Percentiles rank a stretch among this genome's conserved stretches.
Conservation (phyloP, 2,797 vertebrate genomes). For the Bryconaethiops microstoma region DNA sequence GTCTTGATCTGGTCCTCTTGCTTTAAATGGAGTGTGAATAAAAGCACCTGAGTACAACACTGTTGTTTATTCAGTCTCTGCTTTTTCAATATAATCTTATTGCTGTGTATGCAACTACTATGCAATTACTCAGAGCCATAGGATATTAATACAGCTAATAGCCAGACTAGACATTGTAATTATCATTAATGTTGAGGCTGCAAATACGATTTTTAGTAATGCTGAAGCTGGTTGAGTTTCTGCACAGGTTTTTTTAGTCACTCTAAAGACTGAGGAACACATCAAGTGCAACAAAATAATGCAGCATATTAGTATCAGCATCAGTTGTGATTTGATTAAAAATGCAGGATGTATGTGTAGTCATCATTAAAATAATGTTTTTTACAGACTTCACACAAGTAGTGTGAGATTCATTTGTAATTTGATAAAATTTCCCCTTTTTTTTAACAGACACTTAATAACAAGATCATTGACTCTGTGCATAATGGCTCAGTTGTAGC, state of each 20-base stretch:
- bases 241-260: not conserved
- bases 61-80: not conserved
- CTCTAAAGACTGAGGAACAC: not conserved
- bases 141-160: slow-evolving; percentile 2
- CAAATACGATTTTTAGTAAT: slow-evolving; percentile 12
- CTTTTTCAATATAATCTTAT: not conserved
- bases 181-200: slow-evolving; percentile 1
- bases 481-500: slow-evolving; percentile 24
- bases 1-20: not conserved
- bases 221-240: not conserved
- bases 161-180: not conserved
- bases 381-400: not conserved
- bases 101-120: not conserved
- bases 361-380: not conserved
- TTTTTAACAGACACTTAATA: slow-evolving; percentile 41
- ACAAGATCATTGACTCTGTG: slow-evolving; percentile 34
- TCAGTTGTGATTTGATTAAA: not conserved
- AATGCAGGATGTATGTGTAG: not conserved
- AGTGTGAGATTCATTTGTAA: slow-evolving; percentile 6
- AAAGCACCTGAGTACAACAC: not conserved
- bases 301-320: not conserved
- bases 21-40: not conserved
- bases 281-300: not conserved
- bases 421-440: not conserved
- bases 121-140: not conserved